A percentile compares a stretch with the other conserved stretches of the same genome.
Evolutionary conservation across 2,797 vertebrate species (phyloP).

Genomic region (Trematomus bernacchii): DNA sequence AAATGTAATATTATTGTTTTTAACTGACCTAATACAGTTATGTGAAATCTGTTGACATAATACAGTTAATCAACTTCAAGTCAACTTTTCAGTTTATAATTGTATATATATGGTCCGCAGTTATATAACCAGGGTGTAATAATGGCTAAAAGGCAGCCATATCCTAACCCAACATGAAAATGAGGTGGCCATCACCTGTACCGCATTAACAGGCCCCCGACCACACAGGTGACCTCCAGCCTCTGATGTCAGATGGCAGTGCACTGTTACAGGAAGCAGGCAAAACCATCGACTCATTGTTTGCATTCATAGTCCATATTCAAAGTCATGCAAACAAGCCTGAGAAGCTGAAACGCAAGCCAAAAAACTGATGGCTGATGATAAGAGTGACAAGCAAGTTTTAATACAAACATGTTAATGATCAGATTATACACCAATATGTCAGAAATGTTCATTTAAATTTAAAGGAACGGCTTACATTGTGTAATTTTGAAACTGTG

Average conservation of each 20-base stretch:
- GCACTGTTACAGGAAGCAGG: conserved; percentile 15
- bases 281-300: conserved; percentile 3
- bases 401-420: background rate
- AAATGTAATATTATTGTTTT: no score
- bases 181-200: background rate
- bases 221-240: background rate
- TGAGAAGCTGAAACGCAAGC: background rate
- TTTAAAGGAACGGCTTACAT: no score
- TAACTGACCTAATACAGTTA: no score
- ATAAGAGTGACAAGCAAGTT: background rate
- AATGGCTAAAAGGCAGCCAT: background rate
- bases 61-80: no score
- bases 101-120: background rate
- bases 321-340: conserved; percentile 63
- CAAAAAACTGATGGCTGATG: conserved; percentile 13
- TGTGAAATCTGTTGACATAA: no score
- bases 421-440: no score
- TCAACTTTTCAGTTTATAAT: no score
- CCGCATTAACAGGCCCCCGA: background rate
- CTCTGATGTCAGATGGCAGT: background rate
- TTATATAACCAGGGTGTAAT: background rate
- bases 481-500: no score
- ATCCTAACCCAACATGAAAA: conserved; percentile 33
- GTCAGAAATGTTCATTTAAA: no score
- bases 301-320: conserved; percentile 32